Evolutionary conservation across 2,888 invertebrate genomes (phyloP).

Genomic region (Nemotelus nigrinus): DNA sequence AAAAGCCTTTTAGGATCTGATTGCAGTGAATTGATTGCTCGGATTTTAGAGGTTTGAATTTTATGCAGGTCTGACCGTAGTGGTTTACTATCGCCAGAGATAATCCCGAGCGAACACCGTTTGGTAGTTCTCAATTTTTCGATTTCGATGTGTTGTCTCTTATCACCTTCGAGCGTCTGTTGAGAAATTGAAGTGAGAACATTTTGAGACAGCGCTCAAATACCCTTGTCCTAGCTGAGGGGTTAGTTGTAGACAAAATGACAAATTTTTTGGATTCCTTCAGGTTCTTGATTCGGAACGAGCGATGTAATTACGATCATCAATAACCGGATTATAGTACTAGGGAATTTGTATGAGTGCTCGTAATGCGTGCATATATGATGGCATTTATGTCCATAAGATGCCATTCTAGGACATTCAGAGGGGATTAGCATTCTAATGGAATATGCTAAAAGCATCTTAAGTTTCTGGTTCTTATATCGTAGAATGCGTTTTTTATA

Average conservation of each 20-base stretch:
- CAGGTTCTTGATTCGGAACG: slow-evolving; percentile 4
- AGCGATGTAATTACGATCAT: slow-evolving; percentile 31
- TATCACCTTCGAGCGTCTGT: background rate
- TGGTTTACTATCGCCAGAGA: background rate
- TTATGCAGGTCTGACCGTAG: background rate
- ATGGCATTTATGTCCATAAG: slow-evolving; percentile 37
- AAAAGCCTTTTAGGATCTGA: slow-evolving; percentile 34
- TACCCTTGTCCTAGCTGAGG: slow-evolving; percentile 2
- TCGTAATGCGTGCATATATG: slow-evolving; percentile 28
- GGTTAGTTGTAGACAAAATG: slow-evolving; percentile 17
- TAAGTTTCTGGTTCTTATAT: too few relatives aligned
- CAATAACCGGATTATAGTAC: slow-evolving; percentile 40
- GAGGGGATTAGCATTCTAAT: slow-evolving; percentile 9
- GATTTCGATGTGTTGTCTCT: background rate
- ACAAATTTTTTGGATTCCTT: slow-evolving; percentile 34
- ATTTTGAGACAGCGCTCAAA: background rate
- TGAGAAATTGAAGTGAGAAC: background rate
- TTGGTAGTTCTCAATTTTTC: slow-evolving; percentile 4
- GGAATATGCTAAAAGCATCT: background rate
- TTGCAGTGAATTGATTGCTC: slow-evolving; percentile 28
- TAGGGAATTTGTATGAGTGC: slow-evolving; percentile 22
- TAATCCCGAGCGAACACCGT: slow-evolving; percentile 5
- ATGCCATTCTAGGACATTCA: slow-evolving; percentile 16
- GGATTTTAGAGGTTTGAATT: background rate
- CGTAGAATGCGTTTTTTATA: too few relatives aligned